phyloP scores from a whole-genome alignment of 2,888 invertebrate genomes.

The Listrodromus nycthemerus region DNA sequence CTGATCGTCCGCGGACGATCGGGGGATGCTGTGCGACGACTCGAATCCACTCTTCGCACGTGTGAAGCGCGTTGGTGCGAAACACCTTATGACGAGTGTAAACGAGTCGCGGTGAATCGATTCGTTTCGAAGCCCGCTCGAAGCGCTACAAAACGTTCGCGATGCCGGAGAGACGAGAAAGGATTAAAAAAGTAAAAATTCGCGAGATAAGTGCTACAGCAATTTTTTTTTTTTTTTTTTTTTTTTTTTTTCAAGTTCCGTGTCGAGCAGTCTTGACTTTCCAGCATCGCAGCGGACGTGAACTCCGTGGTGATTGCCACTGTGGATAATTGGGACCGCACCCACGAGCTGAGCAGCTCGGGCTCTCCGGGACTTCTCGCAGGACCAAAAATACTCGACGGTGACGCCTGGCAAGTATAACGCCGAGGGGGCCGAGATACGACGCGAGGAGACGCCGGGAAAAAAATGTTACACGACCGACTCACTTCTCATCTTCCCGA shows the following conservation, averaged over 20 bases:
- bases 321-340: constrained; percentile 79
- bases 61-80: constrained; percentile 39
- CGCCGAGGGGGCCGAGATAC: constrained; percentile 33
- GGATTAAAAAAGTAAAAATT: constrained; percentile 45
- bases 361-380: constrained; percentile 25
- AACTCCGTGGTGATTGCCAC: constrained; percentile 70
- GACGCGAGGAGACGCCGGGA: constrained; percentile 15
- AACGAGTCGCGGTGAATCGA: constrained; percentile 77
- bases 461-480: constrained; percentile 18
- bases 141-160: constrained; percentile 52
- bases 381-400: constrained; percentile 38
- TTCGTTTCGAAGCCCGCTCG: constrained; percentile 70
- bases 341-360: constrained; percentile 68
- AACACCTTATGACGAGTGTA: constrained; percentile 68
- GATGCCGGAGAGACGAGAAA: constrained; percentile 4
- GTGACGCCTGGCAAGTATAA: constrained; percentile 35
- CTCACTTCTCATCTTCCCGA: constrained; percentile 18
- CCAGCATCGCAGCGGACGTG: constrained; percentile 8
- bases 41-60: constrained; percentile 1
- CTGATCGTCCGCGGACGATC: constrained; percentile 21
- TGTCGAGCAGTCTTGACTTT: constrained; percentile 15
- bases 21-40: constrained; percentile 3
- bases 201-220: constrained; percentile 18
- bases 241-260: constrained; percentile 41
- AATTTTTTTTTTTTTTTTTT: constrained; percentile 30